A percentile compares a stretch with the other conserved stretches of the same genome.
Conservation (phyloP, 2,113 vertebrate genomes). For the Chionomys nivalis region DNA sequence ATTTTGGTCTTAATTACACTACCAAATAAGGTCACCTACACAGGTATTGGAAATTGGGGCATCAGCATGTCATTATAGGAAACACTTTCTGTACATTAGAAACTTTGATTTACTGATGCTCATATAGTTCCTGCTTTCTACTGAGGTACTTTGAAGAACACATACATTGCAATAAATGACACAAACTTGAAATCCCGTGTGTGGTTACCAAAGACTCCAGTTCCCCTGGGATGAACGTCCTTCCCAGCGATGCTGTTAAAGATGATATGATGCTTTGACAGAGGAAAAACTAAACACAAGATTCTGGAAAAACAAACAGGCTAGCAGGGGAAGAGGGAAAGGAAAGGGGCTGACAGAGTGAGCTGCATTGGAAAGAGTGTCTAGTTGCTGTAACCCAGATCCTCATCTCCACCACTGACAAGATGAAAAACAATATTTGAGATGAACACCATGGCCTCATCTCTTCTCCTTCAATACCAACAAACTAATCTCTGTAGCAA, state of each 20-base stretch:
- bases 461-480: neutral
- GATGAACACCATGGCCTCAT: neutral
- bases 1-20: neutral
- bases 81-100: neutral
- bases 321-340: neutral
- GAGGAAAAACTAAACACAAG: neutral
- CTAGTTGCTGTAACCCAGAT: neutral
- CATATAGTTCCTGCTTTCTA: neutral
- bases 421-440: neutral
- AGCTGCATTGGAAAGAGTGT: neutral
- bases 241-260: neutral
- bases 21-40: neutral
- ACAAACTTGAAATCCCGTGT: neutral
- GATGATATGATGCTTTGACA: neutral
- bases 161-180: neutral
- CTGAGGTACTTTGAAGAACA: neutral
- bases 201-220: neutral
- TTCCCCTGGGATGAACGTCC: rapidly evolving
- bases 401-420: no score
- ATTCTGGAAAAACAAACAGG: neutral
- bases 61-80: neutral
- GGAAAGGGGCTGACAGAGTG: neutral
- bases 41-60: neutral
- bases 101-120: neutral
- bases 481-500: neutral